phyloP scores from a whole-genome alignment of 2,797 vertebrate species.

The Sebastes paucispinis region DNA sequence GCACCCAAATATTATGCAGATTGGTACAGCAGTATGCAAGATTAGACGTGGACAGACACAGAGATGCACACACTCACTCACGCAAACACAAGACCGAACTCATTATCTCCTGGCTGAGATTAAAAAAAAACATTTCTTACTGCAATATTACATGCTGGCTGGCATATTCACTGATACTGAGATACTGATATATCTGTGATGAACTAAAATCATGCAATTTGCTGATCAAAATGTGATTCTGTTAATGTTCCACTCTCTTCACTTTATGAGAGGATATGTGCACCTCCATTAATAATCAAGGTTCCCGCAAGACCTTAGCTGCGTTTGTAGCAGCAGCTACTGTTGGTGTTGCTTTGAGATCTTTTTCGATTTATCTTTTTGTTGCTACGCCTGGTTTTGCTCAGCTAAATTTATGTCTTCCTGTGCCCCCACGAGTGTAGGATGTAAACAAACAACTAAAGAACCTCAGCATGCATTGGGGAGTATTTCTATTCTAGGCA shows the following conservation, averaged over 20 bases:
- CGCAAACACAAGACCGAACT: too few species aligned
- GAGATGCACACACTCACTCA: too few species aligned
- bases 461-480: constrained; percentile 30
- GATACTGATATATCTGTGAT: neutral
- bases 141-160: neutral
- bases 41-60: too few species aligned
- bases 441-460: constrained; percentile 37
- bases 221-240: neutral
- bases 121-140: neutral
- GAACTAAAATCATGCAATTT: neutral
- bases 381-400: neutral
- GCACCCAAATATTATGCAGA: too few species aligned
- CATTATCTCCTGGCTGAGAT: too few species aligned
- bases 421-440: constrained; percentile 4
- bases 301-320: accelerated
- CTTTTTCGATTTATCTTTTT: neutral
- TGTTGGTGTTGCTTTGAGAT: neutral
- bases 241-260: neutral
- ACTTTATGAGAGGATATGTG: neutral
- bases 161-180: neutral
- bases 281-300: neutral
- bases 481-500: constrained; percentile 26
- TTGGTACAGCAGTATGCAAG: too few species aligned
- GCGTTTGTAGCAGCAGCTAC: neutral
- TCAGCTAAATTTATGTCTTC: neutral